Base-by-base conservation (phyloP, 2,797 vertebrate species). In the Syndactyla subalaris region DNA sequence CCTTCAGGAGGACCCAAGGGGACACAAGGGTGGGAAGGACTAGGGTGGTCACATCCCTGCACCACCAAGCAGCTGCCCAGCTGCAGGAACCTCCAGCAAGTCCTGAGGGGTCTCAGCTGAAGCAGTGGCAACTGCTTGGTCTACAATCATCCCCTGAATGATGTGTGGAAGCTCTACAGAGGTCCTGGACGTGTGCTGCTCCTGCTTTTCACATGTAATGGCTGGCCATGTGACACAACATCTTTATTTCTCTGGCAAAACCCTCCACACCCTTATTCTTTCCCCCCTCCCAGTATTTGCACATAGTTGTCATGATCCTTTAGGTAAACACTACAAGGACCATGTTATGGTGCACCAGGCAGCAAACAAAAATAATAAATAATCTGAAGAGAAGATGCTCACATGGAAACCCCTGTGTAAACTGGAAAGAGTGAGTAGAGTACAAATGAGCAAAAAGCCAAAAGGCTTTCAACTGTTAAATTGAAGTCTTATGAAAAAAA, bases 161-260 rank as follows among this genome's bases (percentile, higher is more conserved):
- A 14, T 29, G 12, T 1, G 1, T 9, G 30, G 12, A 15, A 21
- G 18, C 8, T 32, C 39, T 36, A 30, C 36, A 38, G 30, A 3
- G 2, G 6, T 22, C 7, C 74, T 34, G 30, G 27, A 27, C 30
- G 55, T 72, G 14, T 27, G 6, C 58, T 65, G 54, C 29, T 75
- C 32, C 38, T 78, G 38, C 24, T 75, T 43, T 79, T 57, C 7
- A 2, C 34, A 18, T 0, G 2, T 41, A 34, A 30, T 15, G 12
- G 36, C 29, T 74, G 51, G 22, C 18, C 48, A 10, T 3, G 19
- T 26, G 34, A 78, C 54, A 68, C 0, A 1, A 32, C 2, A 0
- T 29, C 61, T 67, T n/a, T 21, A 16, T 43, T 62, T 58, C 59
- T 49, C 24, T 20, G 49, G 49, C 32, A 75, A 85, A 89, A 58